Base-by-base conservation (phyloP, 53 echinoderm and acorn worm species). In the Paelopatides confundens region DNA sequence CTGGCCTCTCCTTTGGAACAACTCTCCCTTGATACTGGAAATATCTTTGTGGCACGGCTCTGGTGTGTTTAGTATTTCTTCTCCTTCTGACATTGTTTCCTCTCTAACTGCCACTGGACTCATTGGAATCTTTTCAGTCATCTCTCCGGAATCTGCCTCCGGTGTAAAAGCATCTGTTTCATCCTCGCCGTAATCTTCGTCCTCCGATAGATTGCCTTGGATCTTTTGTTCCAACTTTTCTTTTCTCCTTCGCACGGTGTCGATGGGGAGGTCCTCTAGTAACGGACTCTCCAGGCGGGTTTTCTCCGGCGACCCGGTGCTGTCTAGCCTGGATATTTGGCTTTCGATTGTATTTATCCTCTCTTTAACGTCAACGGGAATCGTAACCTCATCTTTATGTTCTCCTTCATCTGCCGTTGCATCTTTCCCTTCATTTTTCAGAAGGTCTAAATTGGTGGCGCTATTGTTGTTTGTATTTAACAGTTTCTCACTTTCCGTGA, bases 401-500 rank as follows among this genome's bases (percentile, higher is more conserved):
- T 65, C 37, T 17, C 11, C 76, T n/a, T 31, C 69, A 3, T 65
- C 85, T 6, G 27, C 88, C 7, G 48, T 71, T 36, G 76, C 39
- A 11, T 85, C 90, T 7, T 39, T 71, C 43, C 70, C 83, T 5
- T 27, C 82, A 32, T 62, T 88, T 31, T 84, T 84, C 50, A 82
- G 76, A 28, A 71, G 38, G 24, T 92, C 89, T 18, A 76, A 68
- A n/a, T 87, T 89, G 62, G 88, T 93, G 18, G 96, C 93, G 58
- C 96, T 96, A 62, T 96, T 96, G 65, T 96, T 96, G 50, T 96
- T 96, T 4, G 96, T 96, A 49, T 96, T 96, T 28, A 96, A 54
- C 21, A 47, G 64, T 13, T 69, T 49, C 31, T 86, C 35, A 70
- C 35, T 70, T 76, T 74, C 43, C 9, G 58, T 1, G n/a, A 23